Evolutionary conservation across 1,140 invertebrate species (phyloP).

Genomic region (Pantala flavescens): DNA sequence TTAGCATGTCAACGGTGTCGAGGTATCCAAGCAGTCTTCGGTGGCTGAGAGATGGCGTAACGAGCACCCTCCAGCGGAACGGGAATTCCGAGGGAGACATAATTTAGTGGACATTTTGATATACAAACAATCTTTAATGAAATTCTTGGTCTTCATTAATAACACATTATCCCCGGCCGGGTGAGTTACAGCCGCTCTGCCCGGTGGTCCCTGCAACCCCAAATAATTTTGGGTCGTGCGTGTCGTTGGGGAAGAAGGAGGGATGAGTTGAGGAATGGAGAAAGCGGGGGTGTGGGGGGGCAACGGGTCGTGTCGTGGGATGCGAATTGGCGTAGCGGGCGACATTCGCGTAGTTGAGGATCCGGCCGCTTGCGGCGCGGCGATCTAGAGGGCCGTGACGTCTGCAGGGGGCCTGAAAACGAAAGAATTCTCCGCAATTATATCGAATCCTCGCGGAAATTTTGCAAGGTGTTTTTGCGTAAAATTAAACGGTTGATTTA

Average conservation of each 20-base stretch:
- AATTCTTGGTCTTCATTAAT: constrained; percentile 58
- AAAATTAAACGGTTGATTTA: no score
- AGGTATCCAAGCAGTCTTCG: background rate
- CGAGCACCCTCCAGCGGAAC: background rate
- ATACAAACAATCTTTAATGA: constrained; percentile 57
- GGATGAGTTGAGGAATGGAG: background rate
- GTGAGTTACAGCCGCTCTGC: constrained; percentile 13
- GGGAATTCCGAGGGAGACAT: constrained; percentile 25
- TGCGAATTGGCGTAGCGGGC: background rate
- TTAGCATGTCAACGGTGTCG: background rate
- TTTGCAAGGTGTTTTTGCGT: no score
- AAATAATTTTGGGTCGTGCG: constrained; percentile 9
- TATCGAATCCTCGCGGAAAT: no score
- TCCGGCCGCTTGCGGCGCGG: no score
- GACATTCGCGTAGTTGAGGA: no score
- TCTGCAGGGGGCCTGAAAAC: no score
- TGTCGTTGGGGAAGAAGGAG: background rate
- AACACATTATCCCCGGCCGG: constrained; percentile 40
- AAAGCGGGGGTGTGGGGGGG: background rate
- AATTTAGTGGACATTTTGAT: constrained; percentile 54
- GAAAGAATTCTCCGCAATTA: no score
- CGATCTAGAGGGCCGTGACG: no score
- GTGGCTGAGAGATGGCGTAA: no score
- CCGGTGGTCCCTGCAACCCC: background rate
- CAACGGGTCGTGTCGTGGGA: background rate